phyloP scores from a whole-genome alignment of 2,888 invertebrate species.

The Cantharis rufa region DNA sequence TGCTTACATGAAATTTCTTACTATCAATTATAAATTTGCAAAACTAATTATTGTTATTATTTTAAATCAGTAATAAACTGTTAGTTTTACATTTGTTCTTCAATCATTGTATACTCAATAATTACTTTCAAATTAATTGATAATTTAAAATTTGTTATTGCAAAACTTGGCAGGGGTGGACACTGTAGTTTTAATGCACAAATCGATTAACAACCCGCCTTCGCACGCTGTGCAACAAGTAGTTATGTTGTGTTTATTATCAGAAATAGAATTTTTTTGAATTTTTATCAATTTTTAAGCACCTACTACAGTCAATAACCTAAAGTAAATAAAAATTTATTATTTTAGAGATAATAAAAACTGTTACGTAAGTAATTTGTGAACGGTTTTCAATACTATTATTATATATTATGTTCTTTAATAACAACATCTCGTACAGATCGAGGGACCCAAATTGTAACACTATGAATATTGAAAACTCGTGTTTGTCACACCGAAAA shows the following conservation, averaged over 20 bases:
- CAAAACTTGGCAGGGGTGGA: constrained; percentile 2
- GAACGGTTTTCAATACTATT: not conserved
- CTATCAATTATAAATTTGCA: not conserved
- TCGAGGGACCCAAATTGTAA: too few species aligned
- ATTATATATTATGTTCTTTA: too few species aligned
- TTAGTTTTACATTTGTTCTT: not conserved
- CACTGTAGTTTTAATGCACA: not conserved
- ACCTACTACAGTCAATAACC: not conserved
- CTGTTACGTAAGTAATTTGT: not conserved
- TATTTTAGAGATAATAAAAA: not conserved
- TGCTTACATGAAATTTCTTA: not conserved
- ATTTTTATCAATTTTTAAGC: not conserved
- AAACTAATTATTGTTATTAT: not conserved
- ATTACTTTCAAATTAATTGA: not conserved
- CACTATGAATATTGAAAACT: too few species aligned
- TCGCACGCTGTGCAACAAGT: constrained; percentile 14
- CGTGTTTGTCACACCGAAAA: too few species aligned
- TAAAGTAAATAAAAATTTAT: not conserved
- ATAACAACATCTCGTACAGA: not conserved
- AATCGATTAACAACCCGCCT: constrained; percentile 6
- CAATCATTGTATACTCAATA: not conserved
- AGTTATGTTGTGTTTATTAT: not conserved
- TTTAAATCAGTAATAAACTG: not conserved
- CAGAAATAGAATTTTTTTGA: not conserved
- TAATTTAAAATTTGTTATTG: not conserved